Percentiles rank a stretch among this genome's conserved stretches.
Conservation (phyloP, 2,888 invertebrate species). For the Parnassius apollo region DNA sequence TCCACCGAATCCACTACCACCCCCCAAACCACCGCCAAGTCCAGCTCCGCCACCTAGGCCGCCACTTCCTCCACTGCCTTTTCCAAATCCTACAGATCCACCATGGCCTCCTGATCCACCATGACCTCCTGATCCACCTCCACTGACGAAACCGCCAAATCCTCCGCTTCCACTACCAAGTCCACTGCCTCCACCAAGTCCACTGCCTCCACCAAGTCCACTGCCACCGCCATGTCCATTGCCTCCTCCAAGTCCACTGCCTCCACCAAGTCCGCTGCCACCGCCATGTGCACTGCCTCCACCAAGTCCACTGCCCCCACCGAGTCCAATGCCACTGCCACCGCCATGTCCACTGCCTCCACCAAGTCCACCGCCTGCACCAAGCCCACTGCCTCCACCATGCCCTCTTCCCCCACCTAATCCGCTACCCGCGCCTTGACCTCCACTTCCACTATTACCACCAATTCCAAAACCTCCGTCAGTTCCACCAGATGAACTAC, state of each 20-base stretch:
- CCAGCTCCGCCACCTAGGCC: conserved; percentile 24
- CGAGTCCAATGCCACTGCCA: conserved; percentile 29
- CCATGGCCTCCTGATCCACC: conserved; percentile 33
- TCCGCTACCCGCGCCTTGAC: conserved; percentile 54
- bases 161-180: conserved; percentile 31
- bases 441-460: conserved; percentile 37
- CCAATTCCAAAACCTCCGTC: conserved; percentile 24
- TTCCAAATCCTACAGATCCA: conserved; percentile 27
- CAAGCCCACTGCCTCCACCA: neutral
- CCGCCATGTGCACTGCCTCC: conserved; percentile 63
- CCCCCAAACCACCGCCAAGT: conserved; percentile 30
- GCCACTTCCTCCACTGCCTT: conserved; percentile 27
- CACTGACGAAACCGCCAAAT: conserved; percentile 38
- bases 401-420: conserved; percentile 45
- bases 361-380: conserved; percentile 22
- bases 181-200: conserved; percentile 24
- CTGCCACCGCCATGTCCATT: conserved; percentile 13
- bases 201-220: conserved; percentile 22
- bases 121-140: conserved; percentile 37
- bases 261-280: conserved; percentile 45
- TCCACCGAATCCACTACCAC: conserved; percentile 34
- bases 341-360: conserved; percentile 17
- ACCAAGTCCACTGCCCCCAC: conserved; percentile 31
- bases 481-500: conserved; percentile 23
- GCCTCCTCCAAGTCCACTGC: conserved; percentile 38